Evolutionary conservation across 2,888 invertebrate genomes (phyloP).

Genomic region (Polydrusus cervinus): DNA sequence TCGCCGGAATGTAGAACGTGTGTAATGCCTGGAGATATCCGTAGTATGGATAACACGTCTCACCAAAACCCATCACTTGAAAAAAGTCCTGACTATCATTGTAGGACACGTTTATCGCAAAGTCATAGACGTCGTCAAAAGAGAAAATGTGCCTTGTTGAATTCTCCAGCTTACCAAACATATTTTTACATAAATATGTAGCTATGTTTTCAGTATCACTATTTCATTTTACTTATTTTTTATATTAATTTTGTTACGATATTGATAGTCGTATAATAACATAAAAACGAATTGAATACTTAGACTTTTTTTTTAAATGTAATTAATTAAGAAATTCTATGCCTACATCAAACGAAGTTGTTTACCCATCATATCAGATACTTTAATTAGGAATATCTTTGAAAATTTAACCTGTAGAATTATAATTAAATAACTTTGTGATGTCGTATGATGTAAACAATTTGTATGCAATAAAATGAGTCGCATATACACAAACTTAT

Average conservation of each 20-base stretch:
- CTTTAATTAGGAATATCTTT: too few species aligned
- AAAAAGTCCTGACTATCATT: conserved; percentile 40
- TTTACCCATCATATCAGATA: too few species aligned
- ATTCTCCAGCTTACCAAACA: conserved; percentile 17
- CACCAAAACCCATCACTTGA: conserved; percentile 27
- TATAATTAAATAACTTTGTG: too few species aligned
- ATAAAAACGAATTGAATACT: too few species aligned
- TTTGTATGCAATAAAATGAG: too few species aligned
- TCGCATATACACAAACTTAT: too few species aligned
- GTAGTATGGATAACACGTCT: conserved; percentile 40
- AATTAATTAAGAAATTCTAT: too few species aligned
- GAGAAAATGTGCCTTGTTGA: conserved; percentile 10
- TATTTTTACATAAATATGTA: not conserved
- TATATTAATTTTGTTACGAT: not conserved
- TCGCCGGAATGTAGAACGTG: conserved; percentile 76
- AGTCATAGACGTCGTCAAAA: conserved; percentile 38
- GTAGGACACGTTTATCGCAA: conserved; percentile 33
- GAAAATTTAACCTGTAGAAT: too few species aligned
- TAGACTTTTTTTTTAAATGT: too few species aligned
- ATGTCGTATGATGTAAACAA: too few species aligned
- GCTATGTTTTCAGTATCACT: not conserved
- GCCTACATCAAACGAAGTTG: too few species aligned
- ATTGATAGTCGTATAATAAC: too few species aligned
- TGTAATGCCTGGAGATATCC: conserved; percentile 71
- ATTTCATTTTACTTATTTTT: not conserved